Evolutionary conservation across 1,140 invertebrate species (phyloP), one percentile per base, ranked within the genome.

Genomic region (Drosophila micromelanica): DNA sequence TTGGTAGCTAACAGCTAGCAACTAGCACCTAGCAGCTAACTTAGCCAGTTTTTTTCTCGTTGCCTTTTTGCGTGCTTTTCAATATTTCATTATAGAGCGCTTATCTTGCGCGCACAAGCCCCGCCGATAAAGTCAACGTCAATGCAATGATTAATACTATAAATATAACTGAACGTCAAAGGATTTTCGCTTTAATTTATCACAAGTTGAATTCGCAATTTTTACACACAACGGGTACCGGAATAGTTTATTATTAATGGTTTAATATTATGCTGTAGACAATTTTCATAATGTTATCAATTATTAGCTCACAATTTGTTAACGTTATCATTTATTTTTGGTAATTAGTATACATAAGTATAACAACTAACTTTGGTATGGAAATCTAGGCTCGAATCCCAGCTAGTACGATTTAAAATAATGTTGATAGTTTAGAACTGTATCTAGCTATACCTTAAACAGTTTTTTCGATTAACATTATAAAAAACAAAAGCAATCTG

Each of bases 161-260:
- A 87, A 87, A 87, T 87, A 87, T 89, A 76, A 54, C 71, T 64
- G 9, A 77, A 78, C 75, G 82, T 86, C 82, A 86, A 87, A 87
- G 82, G 84, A 81, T 82, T 86, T 85, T 68, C 59, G 71, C 45
- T 40, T 42, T 49, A 62, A 78, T 82, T 75, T 87, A 87, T 86
- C 78, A 87, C 65, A 63, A 78, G 64, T 45, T 54, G 52, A 64
- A 80, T 69, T 69, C 35, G 51, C 51, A 57, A 20, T 15, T 15
- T 52, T 52, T 52, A 52, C 30, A 35, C 30, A 35, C 8, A n/a
- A n/a, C n/a, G n/a, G n/a, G n/a, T n/a, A n/a, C n/a, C n/a, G n/a
- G n/a, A n/a, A n/a, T n/a, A n/a, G n/a, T n/a, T n/a, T n/a, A n/a
- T n/a, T n/a, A n/a, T n/a, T n/a, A n/a, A n/a, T n/a, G n/a, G n/a